These are phyloP conservation scores for Platycercus adscitus DNA, from an alignment of 2,113 vertebrate species.

Conservation along the genomic window DNA sequence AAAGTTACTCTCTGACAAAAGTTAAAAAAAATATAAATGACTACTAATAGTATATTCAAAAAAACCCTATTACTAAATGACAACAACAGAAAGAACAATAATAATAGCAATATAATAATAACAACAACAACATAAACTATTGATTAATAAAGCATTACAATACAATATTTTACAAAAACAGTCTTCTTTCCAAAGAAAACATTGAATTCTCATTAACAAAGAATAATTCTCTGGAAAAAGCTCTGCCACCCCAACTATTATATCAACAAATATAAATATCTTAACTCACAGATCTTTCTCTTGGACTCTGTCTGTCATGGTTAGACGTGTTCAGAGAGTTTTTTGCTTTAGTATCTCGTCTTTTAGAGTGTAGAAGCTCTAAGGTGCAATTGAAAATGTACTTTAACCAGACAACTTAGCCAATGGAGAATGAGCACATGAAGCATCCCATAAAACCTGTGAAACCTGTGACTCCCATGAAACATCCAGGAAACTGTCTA, in stretches of 20 bases:
- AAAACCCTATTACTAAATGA: not conserved
- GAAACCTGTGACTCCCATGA: not conserved
- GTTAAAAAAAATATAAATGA: not conserved
- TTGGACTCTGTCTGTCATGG: not conserved
- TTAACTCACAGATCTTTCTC: not conserved
- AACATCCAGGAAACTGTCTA: not conserved
- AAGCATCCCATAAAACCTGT: not conserved
- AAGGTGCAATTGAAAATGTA: not conserved
- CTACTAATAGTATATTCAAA: not conserved
- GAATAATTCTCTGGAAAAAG: not conserved
- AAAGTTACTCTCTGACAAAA: not conserved
- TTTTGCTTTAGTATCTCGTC: not conserved
- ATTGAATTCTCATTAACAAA: not conserved
- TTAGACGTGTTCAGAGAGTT: not conserved
- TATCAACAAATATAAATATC: not conserved
- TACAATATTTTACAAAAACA: not conserved
- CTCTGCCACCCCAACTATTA: rapidly evolving
- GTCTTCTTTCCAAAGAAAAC: not conserved
- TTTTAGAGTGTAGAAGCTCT: not conserved
- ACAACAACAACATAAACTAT: not conserved
- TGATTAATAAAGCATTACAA: not conserved
- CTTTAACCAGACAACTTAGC: not conserved
- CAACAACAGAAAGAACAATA: not conserved
- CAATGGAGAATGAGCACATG: not conserved
- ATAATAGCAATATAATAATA: not conserved